Conservation (phyloP, 2,113 vertebrate genomes). For the Gnathonemus longibarbis region DNA sequence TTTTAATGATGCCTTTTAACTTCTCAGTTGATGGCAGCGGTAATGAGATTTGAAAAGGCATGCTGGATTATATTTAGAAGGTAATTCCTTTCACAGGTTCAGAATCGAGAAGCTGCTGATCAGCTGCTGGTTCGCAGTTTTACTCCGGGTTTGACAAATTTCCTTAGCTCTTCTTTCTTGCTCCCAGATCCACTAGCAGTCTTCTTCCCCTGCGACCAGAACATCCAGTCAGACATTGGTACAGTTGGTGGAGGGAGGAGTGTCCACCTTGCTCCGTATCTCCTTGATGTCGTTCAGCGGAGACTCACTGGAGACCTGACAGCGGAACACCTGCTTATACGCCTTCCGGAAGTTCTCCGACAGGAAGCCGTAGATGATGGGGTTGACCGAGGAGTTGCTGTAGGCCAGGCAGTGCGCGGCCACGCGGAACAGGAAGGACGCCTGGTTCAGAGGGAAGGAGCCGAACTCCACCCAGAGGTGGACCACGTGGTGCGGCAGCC, state of each 20-base stretch:
- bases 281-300: slow-evolving; percentile 68
- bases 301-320: slow-evolving; percentile 53
- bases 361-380: slow-evolving; percentile 92
- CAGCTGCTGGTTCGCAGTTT: neutral
- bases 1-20: neutral
- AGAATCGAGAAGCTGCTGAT: neutral
- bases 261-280: slow-evolving; percentile 71
- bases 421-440: slow-evolving; percentile 83
- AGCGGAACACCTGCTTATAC: slow-evolving; percentile 92
- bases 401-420: slow-evolving; percentile 90
- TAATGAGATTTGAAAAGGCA: neutral
- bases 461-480: slow-evolving; percentile 94
- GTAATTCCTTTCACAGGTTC: neutral
- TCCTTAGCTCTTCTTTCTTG: neutral
- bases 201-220: neutral
- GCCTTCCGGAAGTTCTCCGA: slow-evolving; percentile 96
- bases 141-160: neutral
- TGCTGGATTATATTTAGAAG: neutral
- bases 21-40: neutral
- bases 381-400: slow-evolving; percentile 96
- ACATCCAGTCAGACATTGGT: slow-evolving; percentile 73
- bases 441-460: slow-evolving; percentile 84
- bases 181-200: neutral
- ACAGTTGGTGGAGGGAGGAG: slow-evolving; percentile 81
- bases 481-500: slow-evolving; percentile 89